Evolutionary conservation across 2,888 invertebrate species (phyloP), one percentile per base, ranked within the genome.

Genomic region (Dascillus cervinus): DNA sequence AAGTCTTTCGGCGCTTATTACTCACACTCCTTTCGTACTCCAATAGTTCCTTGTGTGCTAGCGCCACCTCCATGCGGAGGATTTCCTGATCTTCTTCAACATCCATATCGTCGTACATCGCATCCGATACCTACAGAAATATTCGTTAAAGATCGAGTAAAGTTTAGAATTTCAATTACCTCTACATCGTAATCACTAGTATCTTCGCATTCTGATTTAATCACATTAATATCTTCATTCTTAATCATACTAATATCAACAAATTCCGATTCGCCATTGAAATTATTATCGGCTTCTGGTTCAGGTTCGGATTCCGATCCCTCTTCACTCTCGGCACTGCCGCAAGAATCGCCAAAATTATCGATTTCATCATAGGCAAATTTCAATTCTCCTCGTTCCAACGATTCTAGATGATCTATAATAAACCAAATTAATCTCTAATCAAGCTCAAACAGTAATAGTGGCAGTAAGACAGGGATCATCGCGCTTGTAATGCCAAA

Each of bases 301-400:
- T 70, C 69, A 1, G 59, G 64, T 41, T 73, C 74, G 13, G 66
- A 68, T 22, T 73, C 75, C 1, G 77, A 78, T 5, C 69, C 77
- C 32, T 81, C 80, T 1, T 73, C 75, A 44, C 80, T 81, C 22
- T 79, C 81, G 27, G 82, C 79, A 11, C 75, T 72, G 22, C 76
- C 75, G 22, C 71, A 70, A 1, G 69, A 69, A 49, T 71, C 72
- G 4, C 75, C 77, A 35, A 63, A 65, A 11, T 58, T 59, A 32
- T 61, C 62, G 3, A 52, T 50, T 33, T 64, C 64, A 24, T 63
- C 64, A 24, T 62, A 64, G 23, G 69, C 67, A 61, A 88, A 86
- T 56, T 90, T 90, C 79, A 91, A 78, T 64, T 90, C 90, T 2
- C 91, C 90, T 2, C 85, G 73, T 60, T 91, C 90, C 21, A 91